phyloP scores from a whole-genome alignment of 1,140 invertebrate genomes.

The Achroia grisella region DNA sequence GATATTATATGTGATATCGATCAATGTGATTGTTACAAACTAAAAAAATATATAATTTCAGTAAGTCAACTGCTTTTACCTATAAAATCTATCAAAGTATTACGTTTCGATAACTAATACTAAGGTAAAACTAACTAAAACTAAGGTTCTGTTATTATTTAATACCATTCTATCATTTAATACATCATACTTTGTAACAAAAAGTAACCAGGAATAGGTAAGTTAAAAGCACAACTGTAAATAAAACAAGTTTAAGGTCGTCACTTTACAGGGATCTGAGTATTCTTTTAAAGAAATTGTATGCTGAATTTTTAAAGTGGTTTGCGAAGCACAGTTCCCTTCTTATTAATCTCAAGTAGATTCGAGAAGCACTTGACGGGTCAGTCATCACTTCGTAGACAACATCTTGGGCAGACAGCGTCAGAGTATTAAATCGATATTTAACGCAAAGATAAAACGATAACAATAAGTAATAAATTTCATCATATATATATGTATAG shows the following conservation, averaged over 20 bases:
- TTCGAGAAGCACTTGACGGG: constrained; percentile 52
- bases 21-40: too few relatives aligned
- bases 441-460: constrained; percentile 8
- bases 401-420: constrained; percentile 42
- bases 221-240: not conserved
- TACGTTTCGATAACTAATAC: too few relatives aligned
- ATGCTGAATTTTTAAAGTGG: not conserved
- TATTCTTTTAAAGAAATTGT: too few relatives aligned
- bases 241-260: not conserved
- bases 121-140: too few relatives aligned
- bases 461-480: not conserved
- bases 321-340: constrained; percentile 40
- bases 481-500: not conserved
- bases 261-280: too few relatives aligned
- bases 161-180: too few relatives aligned
- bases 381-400: constrained; percentile 33
- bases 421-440: constrained; percentile 29
- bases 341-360: constrained; percentile 58
- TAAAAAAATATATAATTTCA: too few relatives aligned
- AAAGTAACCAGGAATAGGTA: not conserved
- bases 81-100: too few relatives aligned
- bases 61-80: too few relatives aligned
- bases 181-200: too few relatives aligned
- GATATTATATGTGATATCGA: too few relatives aligned
- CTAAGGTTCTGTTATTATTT: too few relatives aligned